A percentile compares a stretch with the other conserved stretches of the same genome.
These are phyloP conservation scores for human DNA, from an alignment of 2,113 vertebrate genomes.

Conservation along the genomic window GRCh38 chr15:32313001-32313500, in stretches of 20 bases:
- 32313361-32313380: slow-evolving; percentile 89
- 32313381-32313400: slow-evolving; percentile 89
- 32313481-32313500: slow-evolving; percentile 87
- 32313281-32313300: slow-evolving; percentile 83
- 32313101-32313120: not conserved
- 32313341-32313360: slow-evolving; percentile 91
- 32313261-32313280: slow-evolving; percentile 88
- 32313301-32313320: slow-evolving; percentile 91
- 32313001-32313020: slow-evolving; percentile 72
- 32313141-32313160: slow-evolving; percentile 93
- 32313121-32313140: slow-evolving; percentile 98
- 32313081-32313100: slow-evolving; percentile 21
- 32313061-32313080: slow-evolving; percentile 74
- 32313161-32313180: slow-evolving; percentile 88
- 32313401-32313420: slow-evolving; percentile 79
- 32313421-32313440: slow-evolving; percentile 84
- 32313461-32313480: slow-evolving; percentile 74
- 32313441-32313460: slow-evolving; percentile 89
- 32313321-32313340: slow-evolving; percentile 95
- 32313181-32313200: slow-evolving; percentile 84
- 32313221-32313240: slow-evolving; percentile 83
- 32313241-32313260: slow-evolving; percentile 76
- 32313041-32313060: slow-evolving; percentile 56
- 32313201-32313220: slow-evolving; percentile 90
- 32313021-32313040: slow-evolving; percentile 61